Evolutionary conservation across 2,888 invertebrate species (phyloP).

Genomic region (Altica lythri): DNA sequence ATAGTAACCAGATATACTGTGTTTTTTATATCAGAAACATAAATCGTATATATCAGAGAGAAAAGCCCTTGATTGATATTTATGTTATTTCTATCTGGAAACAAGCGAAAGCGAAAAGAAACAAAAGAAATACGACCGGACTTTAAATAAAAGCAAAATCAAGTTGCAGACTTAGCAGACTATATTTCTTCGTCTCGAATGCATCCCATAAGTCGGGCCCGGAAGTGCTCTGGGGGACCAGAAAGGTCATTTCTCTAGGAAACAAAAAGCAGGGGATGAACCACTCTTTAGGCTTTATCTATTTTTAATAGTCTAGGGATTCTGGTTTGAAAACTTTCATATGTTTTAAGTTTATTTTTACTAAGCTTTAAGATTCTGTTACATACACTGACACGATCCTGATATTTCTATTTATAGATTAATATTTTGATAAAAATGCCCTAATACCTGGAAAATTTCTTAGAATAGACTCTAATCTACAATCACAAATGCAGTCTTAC

Average conservation of each 20-base stretch:
- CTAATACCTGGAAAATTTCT: no score
- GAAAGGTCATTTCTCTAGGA: constrained; percentile 46
- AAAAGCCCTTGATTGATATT: constrained; percentile 42
- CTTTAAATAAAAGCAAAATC: constrained; percentile 36
- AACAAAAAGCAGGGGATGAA: constrained; percentile 38
- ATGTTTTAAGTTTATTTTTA: no score
- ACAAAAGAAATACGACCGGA: constrained; percentile 28
- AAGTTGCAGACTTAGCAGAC: constrained; percentile 38
- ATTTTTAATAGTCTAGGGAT: constrained; percentile 9
- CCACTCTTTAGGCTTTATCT: constrained; percentile 27
- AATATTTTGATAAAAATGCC: no score
- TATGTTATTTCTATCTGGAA: constrained; percentile 37
- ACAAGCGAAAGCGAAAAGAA: constrained; percentile 33
- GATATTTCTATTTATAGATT: no score
- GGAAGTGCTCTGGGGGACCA: constrained; percentile 40
- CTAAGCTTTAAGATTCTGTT: no score
- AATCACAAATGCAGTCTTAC: no score
- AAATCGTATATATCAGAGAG: constrained; percentile 32
- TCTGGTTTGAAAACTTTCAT: neutral
- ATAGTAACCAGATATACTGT: no score
- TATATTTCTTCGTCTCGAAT: constrained; percentile 42
- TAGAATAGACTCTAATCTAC: no score
- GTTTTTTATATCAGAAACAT: constrained; percentile 31
- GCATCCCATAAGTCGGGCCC: constrained; percentile 41
- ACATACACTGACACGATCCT: no score